Conservation (phyloP, 2,888 invertebrate genomes). For the Colletes collaris region DNA sequence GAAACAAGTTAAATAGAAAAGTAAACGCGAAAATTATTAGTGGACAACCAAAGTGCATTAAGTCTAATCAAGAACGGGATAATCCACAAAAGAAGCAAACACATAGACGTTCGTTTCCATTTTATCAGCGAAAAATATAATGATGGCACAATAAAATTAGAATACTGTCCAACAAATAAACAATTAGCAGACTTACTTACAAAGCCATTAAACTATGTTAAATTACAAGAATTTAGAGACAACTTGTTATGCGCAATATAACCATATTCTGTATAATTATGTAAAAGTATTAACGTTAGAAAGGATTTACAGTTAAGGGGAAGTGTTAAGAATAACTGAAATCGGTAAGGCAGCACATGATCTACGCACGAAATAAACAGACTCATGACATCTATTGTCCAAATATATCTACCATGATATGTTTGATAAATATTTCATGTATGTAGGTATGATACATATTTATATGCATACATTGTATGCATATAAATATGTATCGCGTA, state of each 20-base stretch:
- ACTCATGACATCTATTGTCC: too few species aligned
- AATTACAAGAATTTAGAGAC: background rate
- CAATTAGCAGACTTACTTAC: slow-evolving; percentile 9
- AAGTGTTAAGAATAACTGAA: background rate
- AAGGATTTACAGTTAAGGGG: background rate
- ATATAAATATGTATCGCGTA: too few species aligned
- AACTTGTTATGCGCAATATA: background rate
- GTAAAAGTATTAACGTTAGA: too few species aligned
- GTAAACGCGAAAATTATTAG: slow-evolving; percentile 22
- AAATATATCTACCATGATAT: too few species aligned
- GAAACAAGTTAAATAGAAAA: slow-evolving; percentile 17
- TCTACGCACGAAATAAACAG: too few species aligned
- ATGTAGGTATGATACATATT: too few species aligned
- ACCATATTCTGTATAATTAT: background rate
- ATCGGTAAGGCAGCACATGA: too few species aligned
- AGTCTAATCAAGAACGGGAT: slow-evolving; percentile 27
- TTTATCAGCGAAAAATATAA: slow-evolving; percentile 24
- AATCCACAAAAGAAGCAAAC: slow-evolving; percentile 25
- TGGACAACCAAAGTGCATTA: slow-evolving; percentile 28
- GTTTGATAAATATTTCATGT: too few species aligned
- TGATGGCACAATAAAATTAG: slow-evolving; percentile 9
- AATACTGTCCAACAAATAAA: slow-evolving; percentile 25
- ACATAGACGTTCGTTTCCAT: slow-evolving; percentile 29
- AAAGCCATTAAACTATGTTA: background rate
- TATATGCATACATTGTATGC: too few species aligned